Evolutionary conservation across 2,113 vertebrate species (phyloP).

Genomic region (Nothocercus nigrocapillus): DNA sequence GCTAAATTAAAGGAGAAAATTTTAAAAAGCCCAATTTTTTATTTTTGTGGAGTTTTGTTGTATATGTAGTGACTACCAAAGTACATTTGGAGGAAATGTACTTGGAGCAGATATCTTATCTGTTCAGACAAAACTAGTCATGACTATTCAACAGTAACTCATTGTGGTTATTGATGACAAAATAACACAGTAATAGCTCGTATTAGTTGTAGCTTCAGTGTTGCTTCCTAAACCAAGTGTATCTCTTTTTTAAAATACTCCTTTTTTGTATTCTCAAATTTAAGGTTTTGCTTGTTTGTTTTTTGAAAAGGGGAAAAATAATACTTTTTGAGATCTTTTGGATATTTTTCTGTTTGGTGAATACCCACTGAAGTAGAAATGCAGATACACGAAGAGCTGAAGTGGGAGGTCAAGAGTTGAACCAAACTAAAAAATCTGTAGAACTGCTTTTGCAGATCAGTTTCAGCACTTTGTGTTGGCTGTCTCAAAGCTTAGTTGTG

Average conservation of each 20-base stretch:
- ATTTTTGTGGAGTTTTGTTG: neutral
- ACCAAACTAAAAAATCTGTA: neutral
- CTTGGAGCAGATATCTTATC: neutral
- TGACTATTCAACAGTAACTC: neutral
- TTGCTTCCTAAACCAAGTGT: neutral
- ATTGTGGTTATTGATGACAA: neutral
- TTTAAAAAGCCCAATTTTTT: neutral
- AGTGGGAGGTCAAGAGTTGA: neutral
- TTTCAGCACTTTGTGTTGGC: neutral
- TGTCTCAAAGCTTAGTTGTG: neutral
- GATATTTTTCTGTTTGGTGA: neutral
- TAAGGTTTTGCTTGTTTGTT: neutral
- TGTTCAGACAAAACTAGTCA: neutral
- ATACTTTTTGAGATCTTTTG: neutral
- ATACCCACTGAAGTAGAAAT: neutral
- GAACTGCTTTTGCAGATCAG: neutral
- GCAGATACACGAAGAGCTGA: neutral
- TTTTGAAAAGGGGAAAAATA: neutral
- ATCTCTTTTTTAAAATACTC: neutral
- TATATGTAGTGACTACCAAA: rapidly evolving
- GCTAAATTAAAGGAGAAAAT: neutral
- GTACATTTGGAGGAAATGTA: neutral
- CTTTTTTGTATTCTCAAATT: neutral
- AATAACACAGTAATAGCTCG: neutral
- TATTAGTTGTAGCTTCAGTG: neutral